Percentiles rank a stretch among this genome's conserved stretches.
Evolutionary conservation across 2,888 invertebrate genomes (phyloP).

Genomic region (Dynastes hyllus): DNA sequence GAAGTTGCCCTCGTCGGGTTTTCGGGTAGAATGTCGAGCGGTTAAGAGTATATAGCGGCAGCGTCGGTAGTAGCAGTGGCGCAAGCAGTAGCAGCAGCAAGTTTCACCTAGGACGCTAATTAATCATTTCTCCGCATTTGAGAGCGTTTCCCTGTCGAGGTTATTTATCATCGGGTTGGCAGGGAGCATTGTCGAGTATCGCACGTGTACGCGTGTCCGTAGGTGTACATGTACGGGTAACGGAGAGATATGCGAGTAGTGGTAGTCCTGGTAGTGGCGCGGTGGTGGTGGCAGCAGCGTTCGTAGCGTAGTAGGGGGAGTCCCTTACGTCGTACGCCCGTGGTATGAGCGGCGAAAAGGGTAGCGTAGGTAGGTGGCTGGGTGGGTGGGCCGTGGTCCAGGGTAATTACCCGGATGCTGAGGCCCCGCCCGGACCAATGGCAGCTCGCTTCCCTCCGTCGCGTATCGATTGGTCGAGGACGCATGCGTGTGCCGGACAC

Average conservation of each 20-base stretch:
- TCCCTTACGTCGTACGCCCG: constrained; percentile 63
- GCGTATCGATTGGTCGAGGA: constrained; percentile 64
- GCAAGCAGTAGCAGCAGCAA: constrained; percentile 49
- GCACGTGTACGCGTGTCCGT: constrained; percentile 50
- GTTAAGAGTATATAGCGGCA: constrained; percentile 44
- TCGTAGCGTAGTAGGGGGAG: constrained; percentile 66
- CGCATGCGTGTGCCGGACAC: constrained; percentile 68
- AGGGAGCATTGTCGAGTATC: constrained; percentile 54
- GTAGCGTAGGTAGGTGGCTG: constrained; percentile 36
- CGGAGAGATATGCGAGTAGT: constrained; percentile 9
- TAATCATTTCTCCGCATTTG: constrained; percentile 71
- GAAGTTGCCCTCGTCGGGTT: constrained; percentile 49
- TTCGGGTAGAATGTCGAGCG: constrained; percentile 50
- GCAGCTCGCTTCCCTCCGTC: constrained; percentile 62
- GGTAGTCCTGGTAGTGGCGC: constrained; percentile 59
- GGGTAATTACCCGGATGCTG: constrained; percentile 71
- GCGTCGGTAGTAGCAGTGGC: too few species aligned
- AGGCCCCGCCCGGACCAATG: constrained; percentile 71
- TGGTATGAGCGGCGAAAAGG: constrained; percentile 61
- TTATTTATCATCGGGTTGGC: constrained; percentile 69
- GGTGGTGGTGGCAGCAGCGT: constrained; percentile 58
- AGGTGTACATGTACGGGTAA: constrained; percentile 25
- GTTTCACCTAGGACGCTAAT: constrained; percentile 66
- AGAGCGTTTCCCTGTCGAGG: constrained; percentile 71
- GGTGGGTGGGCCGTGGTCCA: constrained; percentile 69